Percentiles rank a stretch among this genome's conserved stretches.
phyloP scores from a whole-genome alignment of 2,113 vertebrate genomes.

The Tiliqua scincoides region DNA sequence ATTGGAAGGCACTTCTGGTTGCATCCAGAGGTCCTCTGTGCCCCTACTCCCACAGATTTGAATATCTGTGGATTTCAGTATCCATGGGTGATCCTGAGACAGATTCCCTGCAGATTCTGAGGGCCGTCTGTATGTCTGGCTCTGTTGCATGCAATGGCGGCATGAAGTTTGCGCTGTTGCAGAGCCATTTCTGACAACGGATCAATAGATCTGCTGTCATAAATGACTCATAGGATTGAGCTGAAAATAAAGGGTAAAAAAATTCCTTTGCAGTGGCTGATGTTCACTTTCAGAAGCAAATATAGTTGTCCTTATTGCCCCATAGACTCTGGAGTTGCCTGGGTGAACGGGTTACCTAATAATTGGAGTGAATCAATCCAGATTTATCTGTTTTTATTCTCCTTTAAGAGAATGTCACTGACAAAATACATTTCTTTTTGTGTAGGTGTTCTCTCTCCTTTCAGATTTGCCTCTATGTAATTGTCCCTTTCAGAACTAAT shows the following conservation, averaged over 20 bases:
- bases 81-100: too few relatives aligned
- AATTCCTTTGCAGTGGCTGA: not conserved
- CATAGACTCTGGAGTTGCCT: accelerated
- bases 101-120: too few relatives aligned
- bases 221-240: too few relatives aligned
- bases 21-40: too few relatives aligned
- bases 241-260: not conserved
- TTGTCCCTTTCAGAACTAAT: not conserved
- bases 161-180: too few relatives aligned
- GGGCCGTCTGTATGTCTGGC: too few relatives aligned
- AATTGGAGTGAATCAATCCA: not conserved
- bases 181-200: too few relatives aligned
- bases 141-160: too few relatives aligned
- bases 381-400: not conserved
- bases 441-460: constrained; percentile 7
- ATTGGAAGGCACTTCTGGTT: too few relatives aligned
- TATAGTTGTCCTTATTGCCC: not conserved
- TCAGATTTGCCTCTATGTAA: not conserved
- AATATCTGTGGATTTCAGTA: too few relatives aligned
- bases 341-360: not conserved
- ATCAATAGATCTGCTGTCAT: too few relatives aligned
- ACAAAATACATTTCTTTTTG: not conserved
- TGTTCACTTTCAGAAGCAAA: constrained; percentile 12
- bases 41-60: too few relatives aligned
- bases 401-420: not conserved